phyloP scores from a whole-genome alignment of 2,888 invertebrate species.

The Nomada flava region DNA sequence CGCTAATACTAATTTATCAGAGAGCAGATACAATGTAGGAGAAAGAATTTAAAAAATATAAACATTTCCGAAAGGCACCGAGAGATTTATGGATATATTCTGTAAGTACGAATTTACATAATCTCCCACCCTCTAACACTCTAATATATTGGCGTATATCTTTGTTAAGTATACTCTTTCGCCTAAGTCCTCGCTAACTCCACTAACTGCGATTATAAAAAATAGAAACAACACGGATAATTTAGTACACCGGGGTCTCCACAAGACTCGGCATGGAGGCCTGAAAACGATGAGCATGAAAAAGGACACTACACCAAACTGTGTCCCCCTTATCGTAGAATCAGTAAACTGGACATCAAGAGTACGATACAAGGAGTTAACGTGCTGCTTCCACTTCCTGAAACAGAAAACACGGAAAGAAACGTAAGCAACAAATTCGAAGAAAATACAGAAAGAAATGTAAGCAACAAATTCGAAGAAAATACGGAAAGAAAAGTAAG shows the following conservation, averaged over 20 bases:
- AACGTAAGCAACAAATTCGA: too few species aligned
- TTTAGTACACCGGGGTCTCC: constrained; percentile 69
- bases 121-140: constrained; percentile 18
- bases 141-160: constrained; percentile 40
- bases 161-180: constrained; percentile 31
- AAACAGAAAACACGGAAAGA: not conserved
- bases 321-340: constrained; percentile 69
- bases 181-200: constrained; percentile 55
- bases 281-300: constrained; percentile 59
- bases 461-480: too few species aligned
- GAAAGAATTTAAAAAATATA: not conserved
- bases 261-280: constrained; percentile 26
- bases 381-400: constrained; percentile 65
- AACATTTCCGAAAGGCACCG: not conserved
- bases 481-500: too few species aligned
- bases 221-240: constrained; percentile 74
- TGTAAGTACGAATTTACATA: constrained; percentile 29
- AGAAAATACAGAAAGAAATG: not conserved
- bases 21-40: not conserved
- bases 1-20: not conserved
- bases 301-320: constrained; percentile 31
- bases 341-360: constrained; percentile 67
- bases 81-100: constrained; percentile 18
- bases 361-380: constrained; percentile 68
- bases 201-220: constrained; percentile 73